A percentile compares a stretch with the other conserved stretches of the same genome.
These are phyloP conservation scores for Tadarida brasiliensis DNA, from an alignment of 2,797 vertebrate genomes.

Conservation along the genomic window DNA sequence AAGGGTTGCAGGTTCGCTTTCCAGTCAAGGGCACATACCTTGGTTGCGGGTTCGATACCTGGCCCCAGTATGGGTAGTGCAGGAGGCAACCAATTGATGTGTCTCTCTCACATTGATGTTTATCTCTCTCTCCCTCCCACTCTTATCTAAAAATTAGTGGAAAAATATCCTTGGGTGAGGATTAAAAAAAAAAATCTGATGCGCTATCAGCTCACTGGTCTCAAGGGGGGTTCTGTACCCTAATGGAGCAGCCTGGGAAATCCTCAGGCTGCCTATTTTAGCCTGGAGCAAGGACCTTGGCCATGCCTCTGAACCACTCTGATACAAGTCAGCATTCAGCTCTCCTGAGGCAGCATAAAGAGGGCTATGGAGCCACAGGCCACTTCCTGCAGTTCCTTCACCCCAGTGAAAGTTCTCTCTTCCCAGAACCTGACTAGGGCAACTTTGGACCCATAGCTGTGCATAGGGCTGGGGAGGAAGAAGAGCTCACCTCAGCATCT, in stretches of 20 bases:
- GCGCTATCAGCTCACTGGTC: conserved; percentile 10
- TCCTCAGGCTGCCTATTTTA: neutral
- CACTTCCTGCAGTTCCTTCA: neutral
- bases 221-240: neutral
- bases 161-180: too few species aligned
- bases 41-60: too few species aligned
- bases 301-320: neutral
- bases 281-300: neutral
- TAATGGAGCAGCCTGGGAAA: neutral
- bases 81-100: too few species aligned
- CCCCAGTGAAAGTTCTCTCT: neutral
- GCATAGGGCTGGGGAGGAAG: neutral
- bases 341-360: neutral
- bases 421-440: neutral
- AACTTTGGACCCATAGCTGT: neutral
- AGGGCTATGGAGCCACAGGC: neutral
- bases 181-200: neutral
- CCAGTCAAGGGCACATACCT: too few species aligned
- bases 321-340: neutral
- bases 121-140: too few species aligned
- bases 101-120: too few species aligned
- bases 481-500: neutral
- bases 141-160: too few species aligned
- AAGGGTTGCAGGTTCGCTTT: too few species aligned
- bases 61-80: too few species aligned